Conservation (phyloP, 64 coral and sea anemone genomes). For the Orbicella faveolata region DNA sequence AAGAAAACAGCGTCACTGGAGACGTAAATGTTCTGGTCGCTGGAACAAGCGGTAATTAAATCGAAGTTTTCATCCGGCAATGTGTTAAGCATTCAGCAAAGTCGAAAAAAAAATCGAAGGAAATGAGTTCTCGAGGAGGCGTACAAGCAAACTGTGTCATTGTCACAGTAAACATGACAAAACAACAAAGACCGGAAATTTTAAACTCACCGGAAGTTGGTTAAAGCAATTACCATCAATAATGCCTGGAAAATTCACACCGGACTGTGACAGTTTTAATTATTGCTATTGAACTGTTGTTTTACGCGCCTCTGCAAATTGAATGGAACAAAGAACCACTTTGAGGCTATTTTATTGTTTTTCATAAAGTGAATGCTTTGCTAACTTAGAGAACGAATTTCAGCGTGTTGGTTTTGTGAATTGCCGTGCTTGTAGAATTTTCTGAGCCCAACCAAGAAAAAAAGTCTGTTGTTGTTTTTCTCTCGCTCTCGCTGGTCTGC, state of each 20-base stretch:
- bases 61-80: background rate
- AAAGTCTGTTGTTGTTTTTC: background rate
- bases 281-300: background rate
- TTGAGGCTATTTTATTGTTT: background rate
- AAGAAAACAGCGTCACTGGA: background rate
- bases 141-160: background rate
- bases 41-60: background rate
- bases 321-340: background rate
- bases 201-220: conserved; percentile 47
- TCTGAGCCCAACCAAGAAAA: background rate
- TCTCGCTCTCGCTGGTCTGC: background rate
- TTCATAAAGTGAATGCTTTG: background rate
- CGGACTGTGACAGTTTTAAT: conserved; percentile 1
- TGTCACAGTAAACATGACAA: conserved; percentile 3
- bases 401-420: background rate
- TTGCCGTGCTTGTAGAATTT: background rate
- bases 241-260: conserved; percentile 44
- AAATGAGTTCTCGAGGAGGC: background rate
- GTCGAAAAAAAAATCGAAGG: background rate
- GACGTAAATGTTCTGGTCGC: background rate
- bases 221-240: conserved; percentile 48
- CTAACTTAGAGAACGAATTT: background rate
- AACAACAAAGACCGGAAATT: conserved; percentile 30
- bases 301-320: background rate
- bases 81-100: background rate